phyloP scores from a whole-genome alignment of 2,888 invertebrate species.

The Sabatieria punctata region DNA sequence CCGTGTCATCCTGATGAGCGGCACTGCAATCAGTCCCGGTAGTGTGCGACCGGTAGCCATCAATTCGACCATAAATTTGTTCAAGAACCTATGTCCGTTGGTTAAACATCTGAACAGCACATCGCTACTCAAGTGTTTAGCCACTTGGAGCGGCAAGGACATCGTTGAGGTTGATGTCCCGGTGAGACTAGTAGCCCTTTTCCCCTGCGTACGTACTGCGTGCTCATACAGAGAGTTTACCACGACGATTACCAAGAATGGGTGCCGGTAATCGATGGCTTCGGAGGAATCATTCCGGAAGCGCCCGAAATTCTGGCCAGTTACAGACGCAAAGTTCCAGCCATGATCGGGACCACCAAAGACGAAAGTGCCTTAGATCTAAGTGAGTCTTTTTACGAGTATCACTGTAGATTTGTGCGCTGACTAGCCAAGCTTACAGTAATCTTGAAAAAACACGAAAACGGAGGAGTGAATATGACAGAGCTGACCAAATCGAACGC shows the following conservation, averaged over 20 bases:
- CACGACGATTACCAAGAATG: constrained; percentile 29
- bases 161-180: too few relatives aligned
- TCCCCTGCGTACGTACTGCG: too few relatives aligned
- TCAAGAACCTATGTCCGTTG: constrained; percentile 16
- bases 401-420: too few relatives aligned
- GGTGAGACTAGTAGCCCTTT: too few relatives aligned
- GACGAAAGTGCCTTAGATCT: constrained; percentile 27
- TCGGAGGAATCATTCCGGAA: constrained; percentile 23
- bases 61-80: constrained; percentile 28
- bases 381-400: too few relatives aligned
- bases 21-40: constrained; percentile 28
- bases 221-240: constrained; percentile 8
- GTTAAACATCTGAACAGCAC: constrained; percentile 25
- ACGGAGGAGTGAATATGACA: constrained; percentile 22
- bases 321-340: constrained; percentile 18
- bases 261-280: constrained; percentile 28
- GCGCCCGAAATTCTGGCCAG: neutral
- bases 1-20: constrained; percentile 24
- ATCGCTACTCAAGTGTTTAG: constrained; percentile 25
- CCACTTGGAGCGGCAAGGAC: constrained; percentile 23
- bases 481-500: constrained; percentile 17
- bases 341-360: constrained; percentile 27
- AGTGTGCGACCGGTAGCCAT: constrained; percentile 25
- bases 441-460: neutral
- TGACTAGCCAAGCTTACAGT: too few relatives aligned